Percentiles rank a stretch among this genome's conserved stretches.
These are phyloP conservation scores for Acanthis flammea DNA, from an alignment of 2,797 vertebrate species.

Conservation along the genomic window DNA sequence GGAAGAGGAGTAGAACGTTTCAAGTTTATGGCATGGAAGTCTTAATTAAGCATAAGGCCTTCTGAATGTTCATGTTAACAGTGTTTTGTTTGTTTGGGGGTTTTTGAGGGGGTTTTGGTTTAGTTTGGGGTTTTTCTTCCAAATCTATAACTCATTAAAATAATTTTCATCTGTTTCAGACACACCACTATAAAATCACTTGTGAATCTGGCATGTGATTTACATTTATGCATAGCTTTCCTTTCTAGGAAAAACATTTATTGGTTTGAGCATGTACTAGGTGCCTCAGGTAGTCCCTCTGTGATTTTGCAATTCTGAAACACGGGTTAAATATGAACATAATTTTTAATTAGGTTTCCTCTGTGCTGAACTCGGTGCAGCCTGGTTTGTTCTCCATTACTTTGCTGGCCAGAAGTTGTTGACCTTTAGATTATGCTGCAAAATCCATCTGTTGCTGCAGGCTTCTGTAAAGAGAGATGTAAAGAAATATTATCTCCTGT, in stretches of 20 bases:
- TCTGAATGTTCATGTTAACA: not conserved
- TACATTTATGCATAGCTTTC: not conserved
- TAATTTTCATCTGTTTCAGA: not conserved
- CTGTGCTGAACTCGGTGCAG: not conserved
- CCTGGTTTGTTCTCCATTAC: not conserved
- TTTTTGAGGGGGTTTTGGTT: not conserved
- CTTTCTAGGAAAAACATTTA: not conserved
- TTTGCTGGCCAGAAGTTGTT: constrained; percentile 23
- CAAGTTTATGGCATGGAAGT: not conserved
- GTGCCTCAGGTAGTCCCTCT: not conserved
- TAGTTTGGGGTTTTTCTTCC: not conserved
- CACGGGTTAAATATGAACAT: not conserved
- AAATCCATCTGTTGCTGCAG: constrained; percentile 51
- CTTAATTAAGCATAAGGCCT: not conserved
- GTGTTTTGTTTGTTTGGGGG: not conserved
- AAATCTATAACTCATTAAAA: not conserved
- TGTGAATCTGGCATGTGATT: not conserved
- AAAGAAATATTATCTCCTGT: constrained; percentile 30
- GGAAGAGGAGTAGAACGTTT: not conserved
- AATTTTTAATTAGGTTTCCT: constrained; percentile 16
- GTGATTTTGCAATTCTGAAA: not conserved
- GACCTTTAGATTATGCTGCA: constrained; percentile 42
- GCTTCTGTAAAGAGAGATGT: constrained; percentile 1
- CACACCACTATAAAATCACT: not conserved
- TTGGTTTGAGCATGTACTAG: not conserved